Evolutionary conservation across 92 coral and sea anemone genomes (phyloP).

Genomic region (Phenganax stokvisi): DNA sequence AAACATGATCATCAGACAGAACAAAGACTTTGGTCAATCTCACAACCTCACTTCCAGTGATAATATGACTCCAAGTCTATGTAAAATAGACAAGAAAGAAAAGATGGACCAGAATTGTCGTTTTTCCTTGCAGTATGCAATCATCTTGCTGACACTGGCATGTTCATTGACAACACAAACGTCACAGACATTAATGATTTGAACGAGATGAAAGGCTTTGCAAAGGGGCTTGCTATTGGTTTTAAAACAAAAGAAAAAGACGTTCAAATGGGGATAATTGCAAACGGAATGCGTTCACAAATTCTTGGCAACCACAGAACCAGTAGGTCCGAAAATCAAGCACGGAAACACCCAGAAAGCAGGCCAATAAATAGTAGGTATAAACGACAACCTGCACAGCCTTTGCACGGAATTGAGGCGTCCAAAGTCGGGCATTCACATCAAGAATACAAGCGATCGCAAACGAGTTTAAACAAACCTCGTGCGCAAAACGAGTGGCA

Average conservation of each 20-base stretch:
- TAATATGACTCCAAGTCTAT: too few relatives aligned
- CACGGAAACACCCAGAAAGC: not conserved
- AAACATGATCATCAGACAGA: too few relatives aligned
- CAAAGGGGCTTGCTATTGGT: slow-evolving; percentile 37
- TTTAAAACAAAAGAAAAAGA: slow-evolving; percentile 15
- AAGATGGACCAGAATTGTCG: not conserved
- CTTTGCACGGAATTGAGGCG: not conserved
- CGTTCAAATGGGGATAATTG: slow-evolving; percentile 31
- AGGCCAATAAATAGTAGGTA: not conserved
- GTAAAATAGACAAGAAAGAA: too few relatives aligned
- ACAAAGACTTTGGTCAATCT: too few relatives aligned
- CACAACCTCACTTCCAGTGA: too few relatives aligned
- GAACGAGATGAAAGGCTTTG: slow-evolving; percentile 30
- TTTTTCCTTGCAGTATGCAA: slow-evolving; percentile 29
- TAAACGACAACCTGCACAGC: too few relatives aligned
- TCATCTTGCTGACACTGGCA: slow-evolving; percentile 30
- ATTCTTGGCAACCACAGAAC: not conserved
- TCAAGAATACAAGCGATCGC: not conserved
- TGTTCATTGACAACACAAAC: slow-evolving; percentile 34
- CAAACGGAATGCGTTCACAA: slow-evolving; percentile 12
- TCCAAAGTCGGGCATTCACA: not conserved
- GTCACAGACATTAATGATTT: slow-evolving; percentile 33
- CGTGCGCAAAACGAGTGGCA: slow-evolving; percentile 13
- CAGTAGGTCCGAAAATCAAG: not conserved
- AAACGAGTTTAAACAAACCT: not conserved